Evolutionary conservation across 1,140 invertebrate species (phyloP).

Genomic region (Drosophila novamexicana): DNA sequence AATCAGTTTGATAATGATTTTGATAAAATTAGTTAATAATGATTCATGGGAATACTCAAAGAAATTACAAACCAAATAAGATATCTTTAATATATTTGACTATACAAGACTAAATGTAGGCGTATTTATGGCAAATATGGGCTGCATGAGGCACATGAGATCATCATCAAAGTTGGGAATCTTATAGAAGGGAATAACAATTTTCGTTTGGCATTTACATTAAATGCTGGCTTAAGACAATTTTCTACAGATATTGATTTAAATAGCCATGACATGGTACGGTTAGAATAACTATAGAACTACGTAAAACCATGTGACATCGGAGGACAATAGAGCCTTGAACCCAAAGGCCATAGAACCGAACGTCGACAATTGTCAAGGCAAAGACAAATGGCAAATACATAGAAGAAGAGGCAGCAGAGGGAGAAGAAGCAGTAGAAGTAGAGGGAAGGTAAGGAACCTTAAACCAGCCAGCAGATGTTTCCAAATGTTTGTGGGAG

Average conservation of each 20-base stretch:
- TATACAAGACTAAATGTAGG: neutral
- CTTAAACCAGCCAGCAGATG: slow-evolving; percentile 43
- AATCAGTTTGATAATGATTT: slow-evolving; percentile 18
- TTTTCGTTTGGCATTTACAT: slow-evolving; percentile 75
- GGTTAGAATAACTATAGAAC: slow-evolving; percentile 15
- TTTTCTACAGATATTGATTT: slow-evolving; percentile 57
- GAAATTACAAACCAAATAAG: neutral
- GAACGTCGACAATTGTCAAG: slow-evolving; percentile 57
- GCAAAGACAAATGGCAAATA: slow-evolving; percentile 59
- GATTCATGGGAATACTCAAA: slow-evolving; percentile 12
- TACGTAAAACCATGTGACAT: slow-evolving; percentile 59
- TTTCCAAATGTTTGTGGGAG: slow-evolving; percentile 62
- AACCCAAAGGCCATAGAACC: slow-evolving; percentile 33
- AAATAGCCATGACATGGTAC: slow-evolving; percentile 47
- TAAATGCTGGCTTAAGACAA: slow-evolving; percentile 62
- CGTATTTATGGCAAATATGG: slow-evolving; percentile 2
- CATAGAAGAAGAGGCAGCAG: slow-evolving; percentile 10
- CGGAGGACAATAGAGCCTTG: slow-evolving; percentile 50
- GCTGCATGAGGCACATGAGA: neutral
- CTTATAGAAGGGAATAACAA: slow-evolving; percentile 22
- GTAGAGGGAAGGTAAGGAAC: slow-evolving; percentile 22
- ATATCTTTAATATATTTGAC: too few species aligned
- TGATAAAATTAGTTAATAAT: slow-evolving; percentile 16
- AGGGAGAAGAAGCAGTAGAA: slow-evolving; percentile 9
- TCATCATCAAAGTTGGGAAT: slow-evolving; percentile 10